Evolutionary conservation across 2,797 vertebrate species (phyloP), one percentile per base, ranked within the genome.

Genomic region (Iguana delicatissima): DNA sequence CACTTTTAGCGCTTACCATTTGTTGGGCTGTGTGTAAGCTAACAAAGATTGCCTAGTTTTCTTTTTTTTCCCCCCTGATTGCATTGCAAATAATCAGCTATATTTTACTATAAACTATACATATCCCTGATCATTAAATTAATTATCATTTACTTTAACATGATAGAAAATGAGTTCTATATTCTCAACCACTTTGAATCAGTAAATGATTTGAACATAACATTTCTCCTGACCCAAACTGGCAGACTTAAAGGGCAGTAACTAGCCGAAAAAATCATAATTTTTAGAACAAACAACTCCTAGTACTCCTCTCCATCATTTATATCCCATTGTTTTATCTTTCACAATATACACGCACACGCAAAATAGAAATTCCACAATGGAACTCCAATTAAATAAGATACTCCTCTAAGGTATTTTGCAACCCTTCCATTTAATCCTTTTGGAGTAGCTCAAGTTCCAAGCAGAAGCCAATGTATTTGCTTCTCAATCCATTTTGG

Each of bases 111-210:
- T 73, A 20, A 84, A 91, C 79, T 77, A 76, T 0, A 50, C 2
- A 64, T 1, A 35, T 26, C 42, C 35, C 52, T 82, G 20, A 8
- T 59, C 29, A 32, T 14, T 59, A 24, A 59, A 86, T 86, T 80
- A 84, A 83, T 84, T 79, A 84, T 0, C 6, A 9, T n/a, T 74
- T 14, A 26, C 7, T 42, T 84, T 8, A 80, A 81, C 14, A 62
- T 89, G 52, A 32, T 73, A 84, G 46, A 72, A 89, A 74, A 83
- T 69, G 42, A 89, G 4, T 18, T 89, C 8, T 24, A 0, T 79
- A 50, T 94, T 90, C 93, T 57, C 64, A 85, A 52, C 14, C 89
- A 79, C 7, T 86, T 55, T 6, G 87, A 81, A 20, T 46, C 42
- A 46, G 1, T 80, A 83, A 69, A 32, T 89, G 32, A 29, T 24